Percentiles rank a stretch among this genome's conserved stretches.
Conservation (phyloP, 2,113 vertebrate species). For the Brachyhypopomus occidentalis region DNA sequence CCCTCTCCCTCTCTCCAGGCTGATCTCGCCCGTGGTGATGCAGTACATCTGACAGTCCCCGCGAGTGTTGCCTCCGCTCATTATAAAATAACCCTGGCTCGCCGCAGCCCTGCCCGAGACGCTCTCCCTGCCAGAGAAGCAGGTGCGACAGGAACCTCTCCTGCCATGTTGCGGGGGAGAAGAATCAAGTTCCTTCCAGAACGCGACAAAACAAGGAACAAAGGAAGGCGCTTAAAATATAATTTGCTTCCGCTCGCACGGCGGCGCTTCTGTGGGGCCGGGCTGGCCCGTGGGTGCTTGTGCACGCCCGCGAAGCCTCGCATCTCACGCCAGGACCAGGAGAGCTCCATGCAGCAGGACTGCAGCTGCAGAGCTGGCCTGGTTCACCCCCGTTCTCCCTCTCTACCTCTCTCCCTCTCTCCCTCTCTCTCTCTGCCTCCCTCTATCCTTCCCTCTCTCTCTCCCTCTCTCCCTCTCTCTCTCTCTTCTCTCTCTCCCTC, state of each 20-base stretch:
- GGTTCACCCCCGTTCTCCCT: not conserved
- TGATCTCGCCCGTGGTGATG: slow-evolving; percentile 39
- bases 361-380: slow-evolving; percentile 29
- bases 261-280: slow-evolving; percentile 10
- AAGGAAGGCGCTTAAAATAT: slow-evolving; percentile 49
- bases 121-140: slow-evolving; percentile 48
- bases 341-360: slow-evolving; percentile 12
- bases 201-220: slow-evolving; percentile 51
- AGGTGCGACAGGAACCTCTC: slow-evolving; percentile 47
- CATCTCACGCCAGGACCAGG: slow-evolving; percentile 21
- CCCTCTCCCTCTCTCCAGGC: slow-evolving; percentile 31
- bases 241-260: slow-evolving; percentile 40
- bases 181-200: slow-evolving; percentile 42
- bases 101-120: slow-evolving; percentile 40
- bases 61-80: slow-evolving; percentile 55
- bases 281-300: slow-evolving; percentile 12
- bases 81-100: slow-evolving; percentile 54
- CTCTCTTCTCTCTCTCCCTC: too few relatives aligned
- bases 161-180: slow-evolving; percentile 46
- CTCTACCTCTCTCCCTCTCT: not conserved
- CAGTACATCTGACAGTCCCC: slow-evolving; percentile 51
- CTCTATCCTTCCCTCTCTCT: too few relatives aligned
- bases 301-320: slow-evolving; percentile 34
- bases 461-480: not conserved
- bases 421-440: not conserved